Percentiles rank a stretch among this genome's conserved stretches.
These are phyloP conservation scores for Neosilurus hyrtlii DNA, from an alignment of 2,797 vertebrate species.

Conservation along the genomic window DNA sequence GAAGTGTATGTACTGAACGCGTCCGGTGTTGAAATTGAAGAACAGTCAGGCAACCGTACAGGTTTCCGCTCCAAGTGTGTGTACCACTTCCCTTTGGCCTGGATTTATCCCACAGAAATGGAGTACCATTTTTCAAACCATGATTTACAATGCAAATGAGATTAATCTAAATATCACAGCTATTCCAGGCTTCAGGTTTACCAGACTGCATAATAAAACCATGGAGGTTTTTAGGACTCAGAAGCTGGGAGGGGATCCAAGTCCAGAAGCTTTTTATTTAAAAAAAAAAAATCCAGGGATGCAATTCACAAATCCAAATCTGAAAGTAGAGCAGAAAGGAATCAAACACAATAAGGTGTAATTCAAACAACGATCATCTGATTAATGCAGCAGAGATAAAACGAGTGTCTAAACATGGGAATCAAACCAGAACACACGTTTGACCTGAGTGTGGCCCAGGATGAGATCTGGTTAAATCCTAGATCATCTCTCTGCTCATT, in stretches of 20 bases:
- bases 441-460: not conserved
- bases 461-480: not conserved
- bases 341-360: not conserved
- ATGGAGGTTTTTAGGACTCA: not conserved
- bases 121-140: constrained; percentile 6
- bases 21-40: constrained; percentile 70
- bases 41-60: not conserved
- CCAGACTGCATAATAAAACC: not conserved
- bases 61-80: constrained; percentile 1
- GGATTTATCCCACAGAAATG: not conserved
- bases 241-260: not conserved
- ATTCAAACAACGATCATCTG: not conserved
- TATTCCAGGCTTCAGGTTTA: not conserved
- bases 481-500: not conserved
- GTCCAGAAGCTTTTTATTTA: not conserved
- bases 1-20: constrained; percentile 69
- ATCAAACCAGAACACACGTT: not conserved
- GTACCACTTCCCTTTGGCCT: not conserved
- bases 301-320: not conserved
- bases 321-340: not conserved
- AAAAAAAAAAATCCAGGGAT: not conserved
- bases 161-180: not conserved
- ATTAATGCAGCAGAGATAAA: not conserved
- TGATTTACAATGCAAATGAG: constrained; percentile 18
- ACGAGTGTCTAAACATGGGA: not conserved